Evolutionary conservation across 2,888 invertebrate species (phyloP).

Genomic region (Orthosia gothica): DNA sequence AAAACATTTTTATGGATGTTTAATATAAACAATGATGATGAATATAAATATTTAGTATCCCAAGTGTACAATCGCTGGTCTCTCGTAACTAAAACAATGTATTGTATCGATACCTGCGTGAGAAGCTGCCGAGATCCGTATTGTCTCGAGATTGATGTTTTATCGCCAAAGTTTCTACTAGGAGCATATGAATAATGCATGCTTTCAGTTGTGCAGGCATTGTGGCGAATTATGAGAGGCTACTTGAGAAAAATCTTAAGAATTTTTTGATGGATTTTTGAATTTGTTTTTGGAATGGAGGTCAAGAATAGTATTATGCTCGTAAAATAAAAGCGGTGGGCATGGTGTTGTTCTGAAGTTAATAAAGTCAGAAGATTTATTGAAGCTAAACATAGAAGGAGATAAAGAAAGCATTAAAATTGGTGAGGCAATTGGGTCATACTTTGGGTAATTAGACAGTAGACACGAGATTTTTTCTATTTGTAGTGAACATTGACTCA

Average conservation of each 20-base stretch:
- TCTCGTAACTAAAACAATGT: slow-evolving; percentile 36
- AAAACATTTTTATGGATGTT: background rate
- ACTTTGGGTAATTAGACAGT: too few relatives aligned
- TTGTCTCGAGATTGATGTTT: slow-evolving; percentile 58
- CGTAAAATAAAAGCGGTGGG: too few relatives aligned
- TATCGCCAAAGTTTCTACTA: slow-evolving; percentile 58
- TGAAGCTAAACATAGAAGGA: too few relatives aligned
- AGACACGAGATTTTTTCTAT: too few relatives aligned
- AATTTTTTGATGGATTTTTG: background rate
- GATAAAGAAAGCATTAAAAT: too few relatives aligned
- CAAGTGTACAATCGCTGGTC: slow-evolving; percentile 39
- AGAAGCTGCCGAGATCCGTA: slow-evolving; percentile 52
- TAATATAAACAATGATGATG: background rate
- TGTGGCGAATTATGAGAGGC: slow-evolving; percentile 1
- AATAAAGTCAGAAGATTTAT: too few relatives aligned
- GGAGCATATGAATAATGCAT: slow-evolving; percentile 27
- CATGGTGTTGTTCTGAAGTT: too few relatives aligned
- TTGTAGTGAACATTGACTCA: too few relatives aligned
- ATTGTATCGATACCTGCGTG: slow-evolving; percentile 53
- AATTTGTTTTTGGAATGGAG: too few relatives aligned
- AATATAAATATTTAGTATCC: background rate
- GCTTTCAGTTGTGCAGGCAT: slow-evolving; percentile 21
- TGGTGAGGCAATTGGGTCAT: too few relatives aligned
- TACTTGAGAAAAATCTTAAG: background rate
- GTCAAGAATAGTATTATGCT: background rate